These are phyloP conservation scores for Prolemur simus DNA, from an alignment of 2,113 vertebrate genomes.

Conservation along the genomic window DNA sequence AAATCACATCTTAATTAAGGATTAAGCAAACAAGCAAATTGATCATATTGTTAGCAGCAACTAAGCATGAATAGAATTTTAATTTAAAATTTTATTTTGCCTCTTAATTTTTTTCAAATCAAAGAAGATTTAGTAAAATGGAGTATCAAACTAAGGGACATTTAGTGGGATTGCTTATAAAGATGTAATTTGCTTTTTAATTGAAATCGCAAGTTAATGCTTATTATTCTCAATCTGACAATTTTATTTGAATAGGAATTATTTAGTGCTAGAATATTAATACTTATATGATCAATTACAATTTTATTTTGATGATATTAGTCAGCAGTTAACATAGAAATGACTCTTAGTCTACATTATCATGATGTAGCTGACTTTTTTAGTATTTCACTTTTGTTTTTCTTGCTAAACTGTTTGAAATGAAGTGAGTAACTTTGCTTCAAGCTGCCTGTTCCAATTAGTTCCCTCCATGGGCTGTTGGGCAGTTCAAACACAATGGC, in stretches of 20 bases:
- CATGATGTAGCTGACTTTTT: not conserved
- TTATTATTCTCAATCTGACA: slow-evolving; percentile 71
- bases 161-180: slow-evolving; percentile 73
- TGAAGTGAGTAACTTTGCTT: not conserved
- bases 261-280: slow-evolving; percentile 73
- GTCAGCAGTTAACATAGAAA: slow-evolving; percentile 70
- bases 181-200: slow-evolving; percentile 47
- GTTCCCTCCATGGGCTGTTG: not conserved
- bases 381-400: not conserved
- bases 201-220: slow-evolving; percentile 72
- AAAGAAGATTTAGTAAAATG: slow-evolving; percentile 47
- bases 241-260: slow-evolving; percentile 77
- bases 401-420: not conserved
- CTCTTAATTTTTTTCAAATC: slow-evolving; percentile 37
- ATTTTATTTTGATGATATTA: slow-evolving; percentile 75
- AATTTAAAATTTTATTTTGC: slow-evolving; percentile 12
- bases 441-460: not conserved
- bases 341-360: slow-evolving; percentile 35
- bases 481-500: not conserved
- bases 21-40: slow-evolving; percentile 8
- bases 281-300: slow-evolving; percentile 77
- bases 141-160: slow-evolving; percentile 67
- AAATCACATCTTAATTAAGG: not conserved
- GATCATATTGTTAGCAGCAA: not conserved
- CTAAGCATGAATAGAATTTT: not conserved